Evolutionary conservation across 2,888 invertebrate species (phyloP), one percentile per base, ranked within the genome.

Genomic region (Petrolisthes manimaculis): DNA sequence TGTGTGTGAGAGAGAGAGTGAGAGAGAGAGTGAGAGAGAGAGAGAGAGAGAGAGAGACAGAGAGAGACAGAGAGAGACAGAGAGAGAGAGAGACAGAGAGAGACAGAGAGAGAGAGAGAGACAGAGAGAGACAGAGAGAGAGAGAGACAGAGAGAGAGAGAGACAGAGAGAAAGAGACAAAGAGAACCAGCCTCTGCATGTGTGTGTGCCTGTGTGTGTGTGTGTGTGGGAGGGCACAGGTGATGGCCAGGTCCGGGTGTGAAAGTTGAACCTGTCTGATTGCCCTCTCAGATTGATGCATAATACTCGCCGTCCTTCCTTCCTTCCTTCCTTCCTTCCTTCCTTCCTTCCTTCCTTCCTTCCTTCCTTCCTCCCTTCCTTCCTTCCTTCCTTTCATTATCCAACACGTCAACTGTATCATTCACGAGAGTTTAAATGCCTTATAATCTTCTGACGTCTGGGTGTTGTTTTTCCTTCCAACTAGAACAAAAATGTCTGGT

Each of bases 141-240:
- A 67, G 5, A 83, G 6, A 83, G 5, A 69, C 12, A 69, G 1
- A 61, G 9, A 83, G 24, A 82, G 51, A 82, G 56, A 67, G 51
- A 82, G 51, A 82, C 67, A 82, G 51, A 61, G 51, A 82, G 51
- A 83, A 69, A 83, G 53, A 83, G 9, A 69, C 4, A 69, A 14
- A 77, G 37, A n/a, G 69, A 69, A 51, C 69, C 14, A 69, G 21
- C 69, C 37, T 69, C 12, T 83, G 56, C 21, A 24, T 83, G 56
- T 83, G 5, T 69, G 21, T 83, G 51, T 67, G 55, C 18, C 14
- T 61, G 69, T 83, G 5, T 83, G 51, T 69, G 3, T 82, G 67
- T 82, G 24, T 24, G 24, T 56, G 67, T 82, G 67, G 8, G 37
- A 56, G 82, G 55, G 4, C 61, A 61, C 61, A 61, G 12, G 82